phyloP scores from a whole-genome alignment of 23 tunicate genomes.

The Oikopleura dioica region DNA sequence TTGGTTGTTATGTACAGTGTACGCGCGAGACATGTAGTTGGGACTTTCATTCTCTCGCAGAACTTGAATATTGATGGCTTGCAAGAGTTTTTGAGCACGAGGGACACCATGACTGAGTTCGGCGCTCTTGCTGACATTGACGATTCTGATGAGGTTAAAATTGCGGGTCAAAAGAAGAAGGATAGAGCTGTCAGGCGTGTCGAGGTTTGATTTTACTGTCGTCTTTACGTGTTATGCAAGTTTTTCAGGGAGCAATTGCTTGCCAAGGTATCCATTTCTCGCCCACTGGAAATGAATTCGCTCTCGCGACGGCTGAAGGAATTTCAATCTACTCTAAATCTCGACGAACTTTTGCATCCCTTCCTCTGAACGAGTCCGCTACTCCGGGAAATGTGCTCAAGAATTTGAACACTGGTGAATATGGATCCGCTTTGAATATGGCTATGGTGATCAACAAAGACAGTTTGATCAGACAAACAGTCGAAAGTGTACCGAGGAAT shows the following conservation, averaged over 20 bases:
- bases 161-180: neutral
- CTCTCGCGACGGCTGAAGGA: neutral
- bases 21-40: neutral
- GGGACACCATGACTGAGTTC: neutral
- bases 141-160: neutral
- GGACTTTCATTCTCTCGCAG: neutral
- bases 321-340: neutral
- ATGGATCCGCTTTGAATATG: neutral
- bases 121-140: slow-evolving; percentile 3
- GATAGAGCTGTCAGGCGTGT: neutral
- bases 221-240: too few species aligned
- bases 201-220: too few species aligned
- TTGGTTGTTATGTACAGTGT: slow-evolving; percentile 2
- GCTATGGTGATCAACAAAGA: neutral
- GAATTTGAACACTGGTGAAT: neutral
- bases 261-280: neutral
- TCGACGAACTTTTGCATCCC: neutral
- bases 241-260: neutral
- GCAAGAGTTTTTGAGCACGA: neutral
- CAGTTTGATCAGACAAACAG: neutral
- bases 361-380: neutral
- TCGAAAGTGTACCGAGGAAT: neutral
- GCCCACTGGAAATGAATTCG: slow-evolving; percentile 2
- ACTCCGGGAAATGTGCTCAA: neutral
- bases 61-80: neutral